Percentiles rank a stretch among this genome's conserved stretches.
These are phyloP conservation scores for Papilio gigon DNA, from an alignment of 2,888 invertebrate species.

Conservation along the genomic window DNA sequence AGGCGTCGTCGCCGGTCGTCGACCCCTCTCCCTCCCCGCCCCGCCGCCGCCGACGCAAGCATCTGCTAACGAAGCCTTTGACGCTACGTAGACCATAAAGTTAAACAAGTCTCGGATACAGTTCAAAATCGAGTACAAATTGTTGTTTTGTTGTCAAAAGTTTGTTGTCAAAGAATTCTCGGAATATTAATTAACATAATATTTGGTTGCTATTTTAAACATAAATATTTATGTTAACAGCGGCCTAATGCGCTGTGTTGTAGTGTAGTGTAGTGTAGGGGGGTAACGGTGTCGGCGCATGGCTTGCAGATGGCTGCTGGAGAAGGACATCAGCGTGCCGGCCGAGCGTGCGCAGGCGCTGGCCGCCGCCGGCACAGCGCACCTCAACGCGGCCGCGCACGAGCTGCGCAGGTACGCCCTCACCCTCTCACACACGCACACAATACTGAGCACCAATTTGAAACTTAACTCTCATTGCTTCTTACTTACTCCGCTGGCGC, in stretches of 20 bases:
- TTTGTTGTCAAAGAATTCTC: background rate
- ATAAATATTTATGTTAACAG: no score
- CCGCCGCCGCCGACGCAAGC: background rate
- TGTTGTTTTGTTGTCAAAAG: no score
- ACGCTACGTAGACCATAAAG: background rate
- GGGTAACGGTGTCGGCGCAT: background rate
- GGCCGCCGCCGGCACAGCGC: conserved; percentile 92
- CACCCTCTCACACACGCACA: background rate
- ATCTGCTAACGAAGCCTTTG: background rate
- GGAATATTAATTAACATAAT: no score
- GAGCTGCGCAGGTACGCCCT: conserved; percentile 87
- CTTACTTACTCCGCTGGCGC: no score
- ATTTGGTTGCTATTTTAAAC: no score
- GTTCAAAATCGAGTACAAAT: no score
- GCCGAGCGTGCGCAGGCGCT: conserved; percentile 95
- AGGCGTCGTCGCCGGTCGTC: background rate
- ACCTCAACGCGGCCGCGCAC: conserved; percentile 90
- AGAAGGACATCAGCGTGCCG: conserved; percentile 92
- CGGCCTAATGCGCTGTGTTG: no score
- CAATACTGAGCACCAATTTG: background rate
- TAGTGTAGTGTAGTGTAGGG: no score
- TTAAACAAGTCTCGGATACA: background rate
- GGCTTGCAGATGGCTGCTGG: conserved; percentile 85
- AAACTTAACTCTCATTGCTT: background rate
- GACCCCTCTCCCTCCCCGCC: background rate